These are phyloP conservation scores for Criorhina ranunculi DNA, from an alignment of 2,888 invertebrate species.

Conservation along the genomic window DNA sequence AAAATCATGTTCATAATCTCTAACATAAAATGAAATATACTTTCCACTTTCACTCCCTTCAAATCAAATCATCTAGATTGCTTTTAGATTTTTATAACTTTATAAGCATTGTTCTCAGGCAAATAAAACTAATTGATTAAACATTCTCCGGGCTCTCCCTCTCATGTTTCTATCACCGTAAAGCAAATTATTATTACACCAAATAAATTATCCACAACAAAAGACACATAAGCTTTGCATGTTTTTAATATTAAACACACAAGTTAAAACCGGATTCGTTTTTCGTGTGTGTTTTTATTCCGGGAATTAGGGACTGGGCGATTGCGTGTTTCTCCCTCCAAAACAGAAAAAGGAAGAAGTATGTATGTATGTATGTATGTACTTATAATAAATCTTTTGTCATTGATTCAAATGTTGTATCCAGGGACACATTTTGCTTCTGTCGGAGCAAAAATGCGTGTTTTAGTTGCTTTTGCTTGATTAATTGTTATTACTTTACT, in stretches of 20 bases:
- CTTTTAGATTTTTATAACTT: constrained; percentile 49
- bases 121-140: constrained; percentile 75
- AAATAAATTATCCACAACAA: constrained; percentile 72
- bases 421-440: constrained; percentile 27
- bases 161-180: constrained; percentile 26
- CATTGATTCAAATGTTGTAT: constrained; percentile 60
- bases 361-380: no score
- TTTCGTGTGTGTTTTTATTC: background rate
- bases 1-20: background rate
- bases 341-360: constrained; percentile 3
- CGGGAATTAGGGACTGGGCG: background rate
- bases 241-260: constrained; percentile 62
- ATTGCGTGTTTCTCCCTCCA: constrained; percentile 47
- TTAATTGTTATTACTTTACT: constrained; percentile 64
- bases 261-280: constrained; percentile 52
- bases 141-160: constrained; percentile 44
- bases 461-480: constrained; percentile 39
- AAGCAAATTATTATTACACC: constrained; percentile 71
- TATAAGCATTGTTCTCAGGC: constrained; percentile 48
- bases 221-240: constrained; percentile 72
- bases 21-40: constrained; percentile 1
- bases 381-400: constrained; percentile 62
- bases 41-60: background rate
- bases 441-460: constrained; percentile 47
- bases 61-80: constrained; percentile 52